Evolutionary conservation across 37 sponge, comb jelly and placozoan genomes (phyloP).

Genomic region (Trichoplax adhaerens): DNA sequence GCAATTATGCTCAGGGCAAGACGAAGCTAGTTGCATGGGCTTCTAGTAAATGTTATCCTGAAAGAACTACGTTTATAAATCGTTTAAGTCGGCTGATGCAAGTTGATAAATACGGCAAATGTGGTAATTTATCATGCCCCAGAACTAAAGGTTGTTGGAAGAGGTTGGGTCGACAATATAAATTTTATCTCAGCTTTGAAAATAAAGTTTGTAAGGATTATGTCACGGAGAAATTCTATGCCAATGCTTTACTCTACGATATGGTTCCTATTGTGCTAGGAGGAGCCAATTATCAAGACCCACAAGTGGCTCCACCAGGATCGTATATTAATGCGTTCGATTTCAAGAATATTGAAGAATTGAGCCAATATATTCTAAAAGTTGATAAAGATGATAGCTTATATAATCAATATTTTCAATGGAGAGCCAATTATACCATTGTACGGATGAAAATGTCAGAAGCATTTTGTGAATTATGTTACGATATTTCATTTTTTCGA

Average conservation of each 20-base stretch:
- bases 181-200: neutral
- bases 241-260: neutral
- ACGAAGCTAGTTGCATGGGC: no score
- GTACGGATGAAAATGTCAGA: neutral
- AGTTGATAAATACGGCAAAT: no score
- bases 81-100: no score
- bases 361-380: neutral
- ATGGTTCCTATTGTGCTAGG: conserved; percentile 6
- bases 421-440: neutral
- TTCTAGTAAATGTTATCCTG: no score
- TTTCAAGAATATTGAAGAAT: neutral
- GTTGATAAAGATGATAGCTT: neutral
- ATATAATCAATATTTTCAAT: neutral
- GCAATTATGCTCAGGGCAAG: no score
- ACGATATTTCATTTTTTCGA: no score
- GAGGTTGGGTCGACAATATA: neutral
- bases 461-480: neutral
- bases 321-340: neutral
- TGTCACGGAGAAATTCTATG: conserved; percentile 1
- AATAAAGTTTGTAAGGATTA: conserved; percentile 1
- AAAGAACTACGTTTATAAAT: no score
- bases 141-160: no score
- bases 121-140: no score
- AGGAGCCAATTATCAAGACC: conserved; percentile 1
- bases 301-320: neutral